Evolutionary conservation across 2,113 vertebrate species (phyloP).

Genomic region (Benitochromis conjunctus): DNA sequence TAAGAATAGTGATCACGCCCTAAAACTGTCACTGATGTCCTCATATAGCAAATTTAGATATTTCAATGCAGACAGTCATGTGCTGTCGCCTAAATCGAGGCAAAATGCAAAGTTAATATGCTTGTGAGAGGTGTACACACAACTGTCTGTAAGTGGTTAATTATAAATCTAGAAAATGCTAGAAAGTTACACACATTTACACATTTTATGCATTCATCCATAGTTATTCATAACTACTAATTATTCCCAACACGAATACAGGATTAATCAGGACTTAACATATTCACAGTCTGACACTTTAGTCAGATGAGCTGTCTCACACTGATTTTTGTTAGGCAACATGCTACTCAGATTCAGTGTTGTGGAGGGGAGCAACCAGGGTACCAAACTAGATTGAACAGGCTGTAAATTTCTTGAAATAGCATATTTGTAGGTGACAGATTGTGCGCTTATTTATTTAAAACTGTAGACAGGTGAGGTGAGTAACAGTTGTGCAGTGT

Average conservation of each 20-base stretch:
- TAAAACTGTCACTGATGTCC: neutral
- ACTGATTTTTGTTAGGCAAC: neutral
- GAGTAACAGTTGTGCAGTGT: neutral
- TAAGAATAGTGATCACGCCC: neutral
- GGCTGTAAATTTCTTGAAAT: neutral
- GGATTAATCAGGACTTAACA: neutral
- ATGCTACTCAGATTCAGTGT: neutral
- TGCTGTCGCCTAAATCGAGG: neutral
- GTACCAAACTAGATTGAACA: neutral
- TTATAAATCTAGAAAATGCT: neutral
- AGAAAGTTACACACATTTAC: neutral
- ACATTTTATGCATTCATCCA: neutral
- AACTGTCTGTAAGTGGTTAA: neutral
- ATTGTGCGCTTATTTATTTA: neutral
- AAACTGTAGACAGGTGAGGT: neutral
- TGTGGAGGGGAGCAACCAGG: neutral
- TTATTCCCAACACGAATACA: neutral
- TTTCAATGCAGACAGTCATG: neutral
- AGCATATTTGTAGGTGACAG: neutral
- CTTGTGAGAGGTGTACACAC: neutral
- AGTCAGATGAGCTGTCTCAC: neutral
- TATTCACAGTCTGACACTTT: neutral
- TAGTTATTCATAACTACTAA: neutral
- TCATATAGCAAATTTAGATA: neutral
- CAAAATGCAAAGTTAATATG: neutral